phyloP scores from a whole-genome alignment of 2,113 vertebrate species.

The Amphilophus citrinellus region DNA sequence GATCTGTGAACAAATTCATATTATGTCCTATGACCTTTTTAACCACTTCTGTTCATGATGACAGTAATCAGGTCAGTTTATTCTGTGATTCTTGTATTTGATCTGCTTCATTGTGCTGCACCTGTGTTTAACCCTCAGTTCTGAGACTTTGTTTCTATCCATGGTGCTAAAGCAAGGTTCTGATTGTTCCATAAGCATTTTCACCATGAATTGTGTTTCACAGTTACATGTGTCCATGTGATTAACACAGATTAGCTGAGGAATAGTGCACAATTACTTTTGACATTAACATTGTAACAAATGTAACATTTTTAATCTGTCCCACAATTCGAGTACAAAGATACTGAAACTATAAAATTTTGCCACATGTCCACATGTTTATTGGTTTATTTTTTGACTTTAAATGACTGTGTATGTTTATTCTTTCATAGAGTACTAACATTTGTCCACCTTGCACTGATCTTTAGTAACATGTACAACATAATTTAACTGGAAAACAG shows the following conservation, averaged over 20 bases:
- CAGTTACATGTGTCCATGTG: not conserved
- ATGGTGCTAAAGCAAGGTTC: slow-evolving; percentile 11
- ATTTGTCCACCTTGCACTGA: not conserved
- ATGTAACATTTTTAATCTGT: not conserved
- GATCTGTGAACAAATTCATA: not conserved
- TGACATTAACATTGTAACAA: not conserved
- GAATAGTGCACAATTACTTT: not conserved
- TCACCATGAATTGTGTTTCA: not conserved
- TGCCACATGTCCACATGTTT: not conserved
- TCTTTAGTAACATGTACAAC: not conserved
- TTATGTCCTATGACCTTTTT: not conserved
- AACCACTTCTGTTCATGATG: not conserved
- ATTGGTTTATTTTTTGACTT: not conserved
- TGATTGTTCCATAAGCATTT: not conserved
- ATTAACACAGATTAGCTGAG: not conserved
- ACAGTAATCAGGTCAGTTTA: not conserved
- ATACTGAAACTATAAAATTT: not conserved
- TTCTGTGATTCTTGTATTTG: not conserved
- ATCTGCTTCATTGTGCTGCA: not conserved
- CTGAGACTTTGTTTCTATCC: not conserved
- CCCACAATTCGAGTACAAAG: not conserved
- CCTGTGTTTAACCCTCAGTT: not conserved
- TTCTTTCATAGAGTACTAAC: not conserved
- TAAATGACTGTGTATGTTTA: not conserved
- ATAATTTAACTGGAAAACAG: slow-evolving; percentile 13